A percentile compares a stretch with the other conserved stretches of the same genome.
phyloP scores from a whole-genome alignment of 64 coral and sea anemone species.

The Hydrozoanthus tunicans region DNA sequence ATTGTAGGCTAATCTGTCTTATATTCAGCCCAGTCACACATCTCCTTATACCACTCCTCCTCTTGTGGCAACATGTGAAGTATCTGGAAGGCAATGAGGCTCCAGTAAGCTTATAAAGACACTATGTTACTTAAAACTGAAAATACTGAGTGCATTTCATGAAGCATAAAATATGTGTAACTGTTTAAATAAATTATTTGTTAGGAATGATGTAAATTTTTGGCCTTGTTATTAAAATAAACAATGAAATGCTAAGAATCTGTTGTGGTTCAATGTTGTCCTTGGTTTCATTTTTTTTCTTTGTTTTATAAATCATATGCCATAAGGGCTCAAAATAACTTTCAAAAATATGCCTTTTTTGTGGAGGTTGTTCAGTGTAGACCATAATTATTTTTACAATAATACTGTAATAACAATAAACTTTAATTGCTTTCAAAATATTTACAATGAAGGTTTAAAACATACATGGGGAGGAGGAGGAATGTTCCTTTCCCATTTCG shows the following conservation, averaged over 20 bases:
- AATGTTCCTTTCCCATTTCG: slow-evolving; percentile 97
- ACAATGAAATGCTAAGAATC: not conserved
- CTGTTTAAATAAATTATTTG: not conserved
- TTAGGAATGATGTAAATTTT: not conserved
- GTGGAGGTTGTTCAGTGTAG: too few species aligned
- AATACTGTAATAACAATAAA: too few species aligned
- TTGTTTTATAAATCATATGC: too few species aligned
- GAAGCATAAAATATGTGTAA: not conserved
- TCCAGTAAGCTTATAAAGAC: not conserved
- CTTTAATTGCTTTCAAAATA: too few species aligned
- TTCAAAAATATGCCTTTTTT: too few species aligned
- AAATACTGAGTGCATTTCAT: not conserved
- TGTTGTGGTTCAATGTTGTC: too few species aligned
- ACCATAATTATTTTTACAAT: too few species aligned
- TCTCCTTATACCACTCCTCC: slow-evolving; percentile 92
- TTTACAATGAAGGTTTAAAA: not conserved
- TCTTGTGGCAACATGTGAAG: slow-evolving; percentile 91
- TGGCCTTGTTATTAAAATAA: not conserved
- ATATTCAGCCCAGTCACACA: slow-evolving; percentile 78
- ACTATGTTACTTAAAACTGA: not conserved
- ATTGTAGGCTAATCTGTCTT: slow-evolving; percentile 23
- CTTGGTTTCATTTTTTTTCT: too few species aligned
- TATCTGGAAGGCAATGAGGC: slow-evolving; percentile 50
- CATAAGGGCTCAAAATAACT: too few species aligned
- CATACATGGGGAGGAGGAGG: slow-evolving; percentile 96